Conservation (phyloP, 2,888 invertebrate genomes). For the Cecidostiba fungosa region DNA sequence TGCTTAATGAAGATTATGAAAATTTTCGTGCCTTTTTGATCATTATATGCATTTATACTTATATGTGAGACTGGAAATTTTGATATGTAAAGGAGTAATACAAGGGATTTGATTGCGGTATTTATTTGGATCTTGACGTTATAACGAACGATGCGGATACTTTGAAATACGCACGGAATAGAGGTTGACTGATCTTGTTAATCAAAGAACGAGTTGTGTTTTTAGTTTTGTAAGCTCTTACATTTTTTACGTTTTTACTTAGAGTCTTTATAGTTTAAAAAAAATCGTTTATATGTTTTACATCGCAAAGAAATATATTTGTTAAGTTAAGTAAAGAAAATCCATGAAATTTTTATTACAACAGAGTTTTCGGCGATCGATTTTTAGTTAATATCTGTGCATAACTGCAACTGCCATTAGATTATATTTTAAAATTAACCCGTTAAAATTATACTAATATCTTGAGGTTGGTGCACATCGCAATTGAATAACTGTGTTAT, state of each 20-base stretch:
- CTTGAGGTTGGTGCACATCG: neutral
- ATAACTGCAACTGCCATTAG: constrained; percentile 43
- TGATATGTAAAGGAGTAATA: neutral
- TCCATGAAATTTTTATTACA: neutral
- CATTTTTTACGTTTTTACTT: constrained; percentile 14
- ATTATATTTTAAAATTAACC: constrained; percentile 25
- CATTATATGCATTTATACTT: no score
- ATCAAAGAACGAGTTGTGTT: constrained; percentile 45
- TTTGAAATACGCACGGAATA: neutral
- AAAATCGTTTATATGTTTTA: neutral
- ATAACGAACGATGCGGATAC: neutral
- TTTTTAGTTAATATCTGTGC: neutral
- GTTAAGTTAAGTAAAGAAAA: neutral
- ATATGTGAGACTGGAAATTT: neutral
- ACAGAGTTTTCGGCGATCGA: neutral
- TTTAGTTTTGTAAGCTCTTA: constrained; percentile 34
- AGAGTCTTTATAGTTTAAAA: neutral
- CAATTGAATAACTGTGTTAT: neutral
- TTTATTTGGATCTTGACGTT: neutral
- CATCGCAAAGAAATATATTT: constrained; percentile 7
- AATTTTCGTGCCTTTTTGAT: no score
- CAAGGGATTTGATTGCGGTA: neutral
- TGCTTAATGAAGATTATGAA: neutral
- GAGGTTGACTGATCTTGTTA: constrained; percentile 1
- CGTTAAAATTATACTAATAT: neutral